A percentile compares a stretch with the other conserved stretches of the same genome.
These are phyloP conservation scores for Amorpha juglandis DNA, from an alignment of 2,888 invertebrate species.

Conservation along the genomic window DNA sequence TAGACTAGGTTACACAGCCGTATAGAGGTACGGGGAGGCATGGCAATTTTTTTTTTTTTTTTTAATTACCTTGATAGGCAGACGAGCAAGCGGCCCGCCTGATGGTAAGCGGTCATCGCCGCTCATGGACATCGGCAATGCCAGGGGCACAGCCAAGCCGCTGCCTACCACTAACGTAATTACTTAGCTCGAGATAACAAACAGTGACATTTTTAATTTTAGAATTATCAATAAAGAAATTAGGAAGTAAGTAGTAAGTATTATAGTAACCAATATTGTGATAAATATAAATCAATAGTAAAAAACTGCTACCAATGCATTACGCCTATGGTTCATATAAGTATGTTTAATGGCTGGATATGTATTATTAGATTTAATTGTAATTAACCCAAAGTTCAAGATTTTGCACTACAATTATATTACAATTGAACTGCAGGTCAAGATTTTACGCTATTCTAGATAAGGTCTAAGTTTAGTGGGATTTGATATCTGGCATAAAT, in stretches of 20 bases:
- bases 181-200: background rate
- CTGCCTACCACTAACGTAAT: background rate
- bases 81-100: no score
- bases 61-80: no score
- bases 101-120: no score
- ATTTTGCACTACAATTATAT: slow-evolving; percentile 20
- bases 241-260: no score
- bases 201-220: background rate
- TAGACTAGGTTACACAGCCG: slow-evolving; percentile 34
- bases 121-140: no score
- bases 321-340: no score
- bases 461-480: slow-evolving; percentile 2
- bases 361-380: background rate
- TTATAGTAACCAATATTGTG: no score
- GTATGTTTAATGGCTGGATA: background rate
- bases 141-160: no score
- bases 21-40: background rate
- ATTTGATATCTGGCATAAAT: background rate
- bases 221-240: background rate
- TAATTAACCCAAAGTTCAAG: slow-evolving; percentile 2
- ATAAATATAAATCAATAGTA: no score
- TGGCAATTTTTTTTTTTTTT: background rate
- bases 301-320: no score
- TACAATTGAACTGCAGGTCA: slow-evolving; percentile 14
- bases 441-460: slow-evolving; percentile 10